Conservation (phyloP, 2,113 vertebrate species). For the Emberiza fucata region DNA sequence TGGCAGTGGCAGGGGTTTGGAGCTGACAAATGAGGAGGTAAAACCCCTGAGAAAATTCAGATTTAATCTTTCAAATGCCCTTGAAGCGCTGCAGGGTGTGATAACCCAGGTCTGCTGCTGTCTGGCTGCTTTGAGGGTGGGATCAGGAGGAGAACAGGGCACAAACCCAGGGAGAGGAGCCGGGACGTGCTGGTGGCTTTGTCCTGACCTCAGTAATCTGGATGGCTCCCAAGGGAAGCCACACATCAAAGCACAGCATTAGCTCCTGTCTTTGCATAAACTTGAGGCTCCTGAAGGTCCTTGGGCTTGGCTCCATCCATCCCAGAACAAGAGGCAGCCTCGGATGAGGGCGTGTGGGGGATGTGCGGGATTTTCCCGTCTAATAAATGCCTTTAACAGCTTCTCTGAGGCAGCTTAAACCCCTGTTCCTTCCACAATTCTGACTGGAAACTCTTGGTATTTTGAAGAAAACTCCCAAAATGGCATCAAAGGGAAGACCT, state of each 20-base stretch:
- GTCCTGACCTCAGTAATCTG: fast-evolving
- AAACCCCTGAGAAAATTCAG: neutral
- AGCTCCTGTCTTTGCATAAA: neutral
- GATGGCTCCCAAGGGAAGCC: neutral
- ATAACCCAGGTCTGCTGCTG: fast-evolving
- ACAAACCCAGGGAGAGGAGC: fast-evolving
- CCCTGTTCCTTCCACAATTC: fast-evolving
- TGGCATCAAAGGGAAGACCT: neutral
- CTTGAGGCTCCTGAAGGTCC: neutral
- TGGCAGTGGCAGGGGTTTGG: neutral
- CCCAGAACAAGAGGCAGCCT: fast-evolving
- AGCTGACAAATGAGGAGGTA: fast-evolving
- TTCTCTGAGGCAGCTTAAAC: fast-evolving
- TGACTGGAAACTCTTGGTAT: neutral
- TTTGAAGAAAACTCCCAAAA: neutral
- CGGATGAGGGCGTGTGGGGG: fast-evolving
- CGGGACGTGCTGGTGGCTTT: neutral
- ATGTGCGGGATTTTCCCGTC: neutral
- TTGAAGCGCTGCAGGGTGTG: too few relatives aligned
- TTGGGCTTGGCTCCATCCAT: neutral
- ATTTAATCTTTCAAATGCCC: fast-evolving
- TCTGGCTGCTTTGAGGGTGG: neutral
- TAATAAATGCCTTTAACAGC: neutral
- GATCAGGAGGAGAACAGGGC: fast-evolving
- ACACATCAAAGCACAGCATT: fast-evolving